Evolutionary conservation across 2,113 vertebrate genomes (phyloP).

Genomic region (Solenodon paradoxus): DNA sequence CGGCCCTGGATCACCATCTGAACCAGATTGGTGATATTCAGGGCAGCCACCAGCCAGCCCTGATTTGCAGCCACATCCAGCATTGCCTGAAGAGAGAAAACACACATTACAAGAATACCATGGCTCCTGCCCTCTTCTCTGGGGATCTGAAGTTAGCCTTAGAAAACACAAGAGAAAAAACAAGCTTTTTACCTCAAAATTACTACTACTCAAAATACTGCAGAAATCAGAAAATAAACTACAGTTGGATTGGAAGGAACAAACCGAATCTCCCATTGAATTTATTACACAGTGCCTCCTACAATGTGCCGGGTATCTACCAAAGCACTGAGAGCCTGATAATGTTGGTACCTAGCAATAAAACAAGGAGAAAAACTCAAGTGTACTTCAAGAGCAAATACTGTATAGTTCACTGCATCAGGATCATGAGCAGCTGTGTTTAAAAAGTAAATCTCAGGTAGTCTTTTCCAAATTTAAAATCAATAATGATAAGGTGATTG

Average conservation of each 20-base stretch:
- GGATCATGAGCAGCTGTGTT: slow-evolving; percentile 15
- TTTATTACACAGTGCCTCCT: background rate
- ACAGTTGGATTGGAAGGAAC: background rate
- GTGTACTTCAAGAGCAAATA: background rate
- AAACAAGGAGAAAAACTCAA: slow-evolving; percentile 21
- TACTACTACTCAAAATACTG: background rate
- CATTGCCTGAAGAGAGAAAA: slow-evolving; percentile 89
- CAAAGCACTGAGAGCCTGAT: background rate
- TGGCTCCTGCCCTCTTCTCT: background rate
- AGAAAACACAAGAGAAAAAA: background rate
- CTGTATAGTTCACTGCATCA: background rate
- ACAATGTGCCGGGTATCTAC: background rate
- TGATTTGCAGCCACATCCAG: slow-evolving; percentile 94
- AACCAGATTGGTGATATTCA: slow-evolving; percentile 92
- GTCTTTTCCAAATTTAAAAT: slow-evolving; percentile 38
- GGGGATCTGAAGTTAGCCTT: background rate
- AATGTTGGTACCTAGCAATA: background rate
- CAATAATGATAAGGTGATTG: background rate
- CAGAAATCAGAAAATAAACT: slow-evolving; percentile 1
- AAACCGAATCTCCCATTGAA: background rate
- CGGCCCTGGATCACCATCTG: slow-evolving; percentile 97
- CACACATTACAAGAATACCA: background rate
- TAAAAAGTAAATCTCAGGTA: slow-evolving; percentile 6
- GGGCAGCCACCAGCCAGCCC: slow-evolving; percentile 93
- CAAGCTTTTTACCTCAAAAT: background rate